Base-by-base conservation (phyloP, 2,113 vertebrate species). In the Mola mola region DNA sequence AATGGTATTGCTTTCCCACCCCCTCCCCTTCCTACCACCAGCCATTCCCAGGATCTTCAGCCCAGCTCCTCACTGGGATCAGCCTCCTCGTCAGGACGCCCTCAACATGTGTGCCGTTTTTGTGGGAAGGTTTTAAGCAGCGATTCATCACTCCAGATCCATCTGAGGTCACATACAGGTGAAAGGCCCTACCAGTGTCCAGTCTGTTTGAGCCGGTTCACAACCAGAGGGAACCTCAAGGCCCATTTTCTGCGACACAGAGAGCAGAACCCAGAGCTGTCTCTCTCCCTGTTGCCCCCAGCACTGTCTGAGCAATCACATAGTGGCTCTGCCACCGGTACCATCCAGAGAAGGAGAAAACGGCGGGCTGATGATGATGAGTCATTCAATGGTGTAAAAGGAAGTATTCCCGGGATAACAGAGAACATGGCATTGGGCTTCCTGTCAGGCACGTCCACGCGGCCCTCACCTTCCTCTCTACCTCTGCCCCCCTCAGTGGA, bases 121-220 rank as follows among this genome's bases (percentile, higher is more conserved):
- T 97, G 96, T 13, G 95, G 94, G 9, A 97, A 97, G 81, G 91
- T 94, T 1, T 90, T 97, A n/a, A 95, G 95, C 55, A 96, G 95
- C 13, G 96, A 97, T 46, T 96, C 95, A 0, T 96, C 96, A 1
- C 90, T 96, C 28, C 96, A 97, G 84, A 97, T 97, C 82, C 96
- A 97, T 22, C 90, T 97, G 55, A 89, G 96, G 24, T 97, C 96
- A 0, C 95, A 97, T 51, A 97, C 95, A 0, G 95, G 95, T 0
- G 95, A 97, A 68, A 90, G 95, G 28, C 95, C 95, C 16, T 97
- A 96, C 78, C 95, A 96, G 66, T 97, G 96, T 82, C 94, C 94
- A 0, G 93, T 97, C 40, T 97, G 96, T 33, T 87, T 96, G 61
- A 97, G 95, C 75, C 94, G 96, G 10, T 97, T 97, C 66, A 96